A percentile compares a stretch with the other conserved stretches of the same genome.
Evolutionary conservation across 1,140 invertebrate species (phyloP).

Genomic region (Pachyrhynchus sulphureomaculatus): DNA sequence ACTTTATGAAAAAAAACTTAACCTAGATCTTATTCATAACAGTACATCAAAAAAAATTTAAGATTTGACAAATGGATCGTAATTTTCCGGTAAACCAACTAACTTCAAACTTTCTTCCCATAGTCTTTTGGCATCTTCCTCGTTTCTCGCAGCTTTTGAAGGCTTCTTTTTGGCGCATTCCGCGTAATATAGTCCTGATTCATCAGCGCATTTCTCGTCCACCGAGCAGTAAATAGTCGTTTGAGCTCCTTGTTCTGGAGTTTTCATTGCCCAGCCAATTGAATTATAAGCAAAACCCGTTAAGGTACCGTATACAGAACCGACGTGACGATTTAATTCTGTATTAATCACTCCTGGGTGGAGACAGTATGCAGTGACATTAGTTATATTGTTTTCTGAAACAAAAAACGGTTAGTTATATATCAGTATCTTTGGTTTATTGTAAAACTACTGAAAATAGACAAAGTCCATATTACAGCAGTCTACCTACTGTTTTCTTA

Average conservation of each 20-base stretch:
- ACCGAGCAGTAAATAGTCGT: slow-evolving; percentile 78
- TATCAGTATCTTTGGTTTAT: no score
- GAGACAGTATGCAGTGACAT: slow-evolving; percentile 66
- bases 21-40: no score
- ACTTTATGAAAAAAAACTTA: no score
- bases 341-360: slow-evolving; percentile 76
- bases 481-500: no score
- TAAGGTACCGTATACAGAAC: slow-evolving; percentile 56
- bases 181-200: slow-evolving; percentile 63
- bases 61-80: no score
- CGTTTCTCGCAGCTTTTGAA: slow-evolving; percentile 53
- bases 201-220: slow-evolving; percentile 63
- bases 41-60: no score
- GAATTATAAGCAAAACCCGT: slow-evolving; percentile 40
- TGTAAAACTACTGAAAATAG: no score
- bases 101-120: slow-evolving; percentile 70
- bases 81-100: slow-evolving; percentile 47
- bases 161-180: slow-evolving; percentile 58
- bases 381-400: slow-evolving; percentile 52
- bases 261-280: slow-evolving; percentile 57
- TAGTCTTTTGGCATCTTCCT: slow-evolving; percentile 63
- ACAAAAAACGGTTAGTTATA: no score
- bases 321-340: slow-evolving; percentile 70
- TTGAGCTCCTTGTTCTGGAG: slow-evolving; percentile 66
- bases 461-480: no score